Conservation (phyloP, 2,797 vertebrate species). For the Spinibarbus caldwelli region DNA sequence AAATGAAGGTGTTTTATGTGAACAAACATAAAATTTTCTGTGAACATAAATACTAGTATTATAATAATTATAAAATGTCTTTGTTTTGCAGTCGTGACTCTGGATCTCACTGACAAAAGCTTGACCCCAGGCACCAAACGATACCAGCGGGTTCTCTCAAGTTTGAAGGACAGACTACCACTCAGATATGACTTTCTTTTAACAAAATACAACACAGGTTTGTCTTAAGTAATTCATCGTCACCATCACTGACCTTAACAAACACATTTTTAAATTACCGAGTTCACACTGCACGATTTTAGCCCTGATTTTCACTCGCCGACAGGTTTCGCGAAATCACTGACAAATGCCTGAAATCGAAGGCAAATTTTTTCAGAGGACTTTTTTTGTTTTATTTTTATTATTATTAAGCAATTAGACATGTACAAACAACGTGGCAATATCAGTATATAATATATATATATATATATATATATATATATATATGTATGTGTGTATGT, state of each 20-base stretch:
- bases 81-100: conserved; percentile 80
- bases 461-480: too few species aligned
- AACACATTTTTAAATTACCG: background rate
- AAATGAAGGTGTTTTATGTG: background rate
- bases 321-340: too few species aligned
- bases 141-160: conserved; percentile 79
- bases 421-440: too few species aligned
- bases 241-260: background rate
- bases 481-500: too few species aligned
- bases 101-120: conserved; percentile 82
- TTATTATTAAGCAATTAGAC: too few species aligned
- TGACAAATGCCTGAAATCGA: too few species aligned
- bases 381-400: too few species aligned
- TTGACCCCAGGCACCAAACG: conserved; percentile 81
- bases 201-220: conserved; percentile 83
- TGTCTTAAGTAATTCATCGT: background rate
- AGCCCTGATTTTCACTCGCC: too few species aligned
- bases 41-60: background rate
- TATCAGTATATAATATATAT: too few species aligned
- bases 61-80: background rate
- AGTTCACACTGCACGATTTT: too few species aligned
- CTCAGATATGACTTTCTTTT: conserved; percentile 87
- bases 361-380: too few species aligned
- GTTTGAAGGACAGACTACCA: conserved; percentile 84
- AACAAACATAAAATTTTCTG: background rate